These are phyloP conservation scores for Plebejus argus DNA, from an alignment of 2,888 invertebrate species.

Conservation along the genomic window DNA sequence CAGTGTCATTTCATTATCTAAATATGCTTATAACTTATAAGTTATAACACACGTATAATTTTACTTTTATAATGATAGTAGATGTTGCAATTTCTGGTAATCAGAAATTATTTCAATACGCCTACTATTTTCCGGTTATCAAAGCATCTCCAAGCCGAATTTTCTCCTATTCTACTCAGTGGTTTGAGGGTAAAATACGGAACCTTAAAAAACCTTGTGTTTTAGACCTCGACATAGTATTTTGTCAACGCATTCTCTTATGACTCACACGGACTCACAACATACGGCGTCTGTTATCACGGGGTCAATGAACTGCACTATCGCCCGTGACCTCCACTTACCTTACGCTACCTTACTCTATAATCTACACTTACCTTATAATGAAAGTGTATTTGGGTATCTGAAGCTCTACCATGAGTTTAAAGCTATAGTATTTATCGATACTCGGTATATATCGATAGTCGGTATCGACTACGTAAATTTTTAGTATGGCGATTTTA, in stretches of 20 bases:
- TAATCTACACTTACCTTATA: neutral
- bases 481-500: too few species aligned
- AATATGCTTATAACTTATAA: neutral
- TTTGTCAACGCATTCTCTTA: neutral
- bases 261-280: neutral
- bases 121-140: too few species aligned
- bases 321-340: neutral
- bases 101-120: neutral
- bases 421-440: too few species aligned
- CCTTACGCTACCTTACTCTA: neutral
- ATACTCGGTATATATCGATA: too few species aligned
- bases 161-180: too few species aligned
- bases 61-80: neutral
- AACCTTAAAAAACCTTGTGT: too few species aligned
- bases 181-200: neutral
- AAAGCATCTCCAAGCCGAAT: too few species aligned
- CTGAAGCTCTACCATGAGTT: too few species aligned
- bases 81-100: neutral
- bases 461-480: too few species aligned
- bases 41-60: neutral
- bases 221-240: neutral
- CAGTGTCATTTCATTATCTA: neutral
- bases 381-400: neutral
- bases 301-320: neutral
- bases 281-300: neutral